Evolutionary conservation across 35 echinoderm and acorn worm genomes (phyloP).

Genomic region (Lytechinus pictus): DNA sequence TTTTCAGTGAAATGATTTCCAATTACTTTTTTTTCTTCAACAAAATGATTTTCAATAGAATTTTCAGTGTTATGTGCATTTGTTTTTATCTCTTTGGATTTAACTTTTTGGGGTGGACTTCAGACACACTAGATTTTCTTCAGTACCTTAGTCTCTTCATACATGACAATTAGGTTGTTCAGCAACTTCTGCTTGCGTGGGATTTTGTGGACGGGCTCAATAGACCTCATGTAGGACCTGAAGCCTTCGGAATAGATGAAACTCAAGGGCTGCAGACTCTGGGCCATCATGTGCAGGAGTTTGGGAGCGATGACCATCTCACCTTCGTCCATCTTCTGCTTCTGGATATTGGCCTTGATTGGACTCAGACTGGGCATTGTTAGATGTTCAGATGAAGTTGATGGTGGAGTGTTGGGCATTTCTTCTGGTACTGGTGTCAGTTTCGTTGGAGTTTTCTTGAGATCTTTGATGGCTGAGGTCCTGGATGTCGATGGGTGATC

Average conservation of each 20-base stretch:
- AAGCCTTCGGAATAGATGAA: not conserved
- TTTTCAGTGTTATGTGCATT: too few species aligned
- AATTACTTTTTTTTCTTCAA: too few species aligned
- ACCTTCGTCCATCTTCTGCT: constrained; percentile 1
- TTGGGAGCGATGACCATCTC: not conserved
- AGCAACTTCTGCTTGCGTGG: constrained; percentile 23
- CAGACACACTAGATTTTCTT: too few species aligned
- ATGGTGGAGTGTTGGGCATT: not conserved
- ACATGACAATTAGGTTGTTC: constrained; percentile 26
- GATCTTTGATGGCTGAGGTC: not conserved
- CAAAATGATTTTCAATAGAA: too few species aligned
- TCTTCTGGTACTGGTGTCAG: not conserved
- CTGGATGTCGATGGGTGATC: not conserved
- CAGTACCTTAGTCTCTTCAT: not conserved
- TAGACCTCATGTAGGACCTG: not conserved
- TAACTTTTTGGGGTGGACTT: too few species aligned
- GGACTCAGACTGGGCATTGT: not conserved
- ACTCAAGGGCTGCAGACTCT: constrained; percentile 35
- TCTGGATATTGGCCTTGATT: not conserved
- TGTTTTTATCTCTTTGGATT: too few species aligned
- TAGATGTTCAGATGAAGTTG: not conserved
- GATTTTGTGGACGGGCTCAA: not conserved
- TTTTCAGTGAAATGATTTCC: too few species aligned
- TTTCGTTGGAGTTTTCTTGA: not conserved
- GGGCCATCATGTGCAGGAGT: not conserved